Percentiles rank a stretch among this genome's conserved stretches.
Conservation (phyloP, 1,140 invertebrate genomes). For the Trachelipus rathkii region DNA sequence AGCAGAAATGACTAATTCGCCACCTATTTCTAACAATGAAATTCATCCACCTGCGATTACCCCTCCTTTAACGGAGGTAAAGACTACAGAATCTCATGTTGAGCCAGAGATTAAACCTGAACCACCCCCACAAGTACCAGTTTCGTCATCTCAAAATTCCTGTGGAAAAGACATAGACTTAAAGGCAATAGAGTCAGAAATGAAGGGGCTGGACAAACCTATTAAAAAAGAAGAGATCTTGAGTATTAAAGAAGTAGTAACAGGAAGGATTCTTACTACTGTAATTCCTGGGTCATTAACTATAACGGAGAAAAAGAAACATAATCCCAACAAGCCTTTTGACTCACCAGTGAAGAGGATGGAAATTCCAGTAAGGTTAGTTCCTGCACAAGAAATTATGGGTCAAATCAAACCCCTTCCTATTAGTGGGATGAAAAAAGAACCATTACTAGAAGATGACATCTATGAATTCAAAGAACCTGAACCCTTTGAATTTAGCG, state of each 20-base stretch:
- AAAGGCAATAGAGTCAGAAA: slow-evolving; percentile 44
- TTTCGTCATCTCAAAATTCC: slow-evolving; percentile 30
- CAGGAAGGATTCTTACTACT: slow-evolving; percentile 31
- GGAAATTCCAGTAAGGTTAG: slow-evolving; percentile 35
- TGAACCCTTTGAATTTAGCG: slow-evolving; percentile 42
- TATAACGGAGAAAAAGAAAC: slow-evolving; percentile 34
- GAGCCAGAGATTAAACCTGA: no score
- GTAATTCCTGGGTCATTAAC: slow-evolving; percentile 26
- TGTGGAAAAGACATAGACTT: slow-evolving; percentile 45
- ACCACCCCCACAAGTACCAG: neutral
- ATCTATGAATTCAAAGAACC: slow-evolving; percentile 45
- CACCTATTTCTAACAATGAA: no score
- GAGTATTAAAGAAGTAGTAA: slow-evolving; percentile 26
- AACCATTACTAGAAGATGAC: slow-evolving; percentile 38
- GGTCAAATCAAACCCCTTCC: neutral
- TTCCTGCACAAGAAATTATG: slow-evolving; percentile 2
- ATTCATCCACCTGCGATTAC: slow-evolving; percentile 26
- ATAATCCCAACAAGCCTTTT: neutral
- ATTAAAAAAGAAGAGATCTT: slow-evolving; percentile 43
- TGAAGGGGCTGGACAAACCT: slow-evolving; percentile 44
- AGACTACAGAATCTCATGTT: no score
- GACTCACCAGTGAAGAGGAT: slow-evolving; percentile 32
- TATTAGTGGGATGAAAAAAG: neutral
- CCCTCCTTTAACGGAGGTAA: slow-evolving; percentile 26
- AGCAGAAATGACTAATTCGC: slow-evolving; percentile 6